phyloP scores from a whole-genome alignment of 1,140 invertebrate genomes.

The Drosophila lacertosa region DNA sequence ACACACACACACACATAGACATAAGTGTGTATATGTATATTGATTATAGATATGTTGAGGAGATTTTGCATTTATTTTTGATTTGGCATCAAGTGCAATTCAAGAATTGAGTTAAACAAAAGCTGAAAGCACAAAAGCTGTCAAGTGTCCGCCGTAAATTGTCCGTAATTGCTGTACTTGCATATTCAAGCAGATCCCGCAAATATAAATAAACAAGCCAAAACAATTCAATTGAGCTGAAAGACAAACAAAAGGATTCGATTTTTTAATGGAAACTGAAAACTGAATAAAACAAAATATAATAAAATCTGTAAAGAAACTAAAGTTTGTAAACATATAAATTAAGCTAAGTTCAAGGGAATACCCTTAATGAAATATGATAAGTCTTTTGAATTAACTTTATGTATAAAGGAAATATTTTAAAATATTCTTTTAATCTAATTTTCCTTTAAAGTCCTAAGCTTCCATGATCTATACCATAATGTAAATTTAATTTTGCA shows the following conservation, averaged over 20 bases:
- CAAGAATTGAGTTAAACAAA: conserved; percentile 51
- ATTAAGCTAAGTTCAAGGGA: too few species aligned
- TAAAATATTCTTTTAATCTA: too few species aligned
- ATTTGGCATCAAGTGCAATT: conserved; percentile 59
- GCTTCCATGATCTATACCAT: too few species aligned
- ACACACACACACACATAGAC: conserved; percentile 14
- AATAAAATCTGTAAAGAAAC: too few species aligned
- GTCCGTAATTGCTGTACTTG: conserved; percentile 44
- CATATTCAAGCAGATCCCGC: conserved; percentile 20
- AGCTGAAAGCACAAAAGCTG: conserved; percentile 26
- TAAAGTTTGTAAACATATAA: too few species aligned
- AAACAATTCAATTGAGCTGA: conserved; percentile 14
- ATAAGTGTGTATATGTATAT: conserved; percentile 28
- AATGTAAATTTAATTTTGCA: too few species aligned
- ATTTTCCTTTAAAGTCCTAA: too few species aligned
- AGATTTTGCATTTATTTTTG: conserved; percentile 10
- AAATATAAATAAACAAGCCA: conserved; percentile 19
- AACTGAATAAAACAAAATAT: too few species aligned
- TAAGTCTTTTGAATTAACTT: too few species aligned
- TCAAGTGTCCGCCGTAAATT: conserved; percentile 37
- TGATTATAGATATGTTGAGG: conserved; percentile 6
- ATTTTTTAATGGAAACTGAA: too few species aligned
- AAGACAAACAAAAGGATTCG: conserved; percentile 13
- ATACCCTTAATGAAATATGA: too few species aligned
- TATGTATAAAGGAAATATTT: too few species aligned